Base-by-base conservation (phyloP, 2,113 vertebrate species). In the Sander vitreus region DNA sequence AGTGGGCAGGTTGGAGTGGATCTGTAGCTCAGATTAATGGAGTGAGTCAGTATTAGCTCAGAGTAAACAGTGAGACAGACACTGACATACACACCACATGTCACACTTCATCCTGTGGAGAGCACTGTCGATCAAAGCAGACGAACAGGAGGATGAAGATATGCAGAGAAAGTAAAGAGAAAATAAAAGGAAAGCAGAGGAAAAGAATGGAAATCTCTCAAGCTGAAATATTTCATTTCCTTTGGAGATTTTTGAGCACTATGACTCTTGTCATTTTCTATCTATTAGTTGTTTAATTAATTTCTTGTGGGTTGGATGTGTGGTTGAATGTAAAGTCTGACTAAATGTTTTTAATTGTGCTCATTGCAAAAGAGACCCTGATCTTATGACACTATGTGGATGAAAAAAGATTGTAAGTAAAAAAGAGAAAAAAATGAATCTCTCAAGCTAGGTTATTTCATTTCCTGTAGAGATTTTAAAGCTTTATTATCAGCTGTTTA, bases 21-120 rank as follows among this genome's bases (percentile, higher is more conserved):
- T 91, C 64, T 87, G 89, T 88, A 85, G 92, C 92, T 92, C 87
- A 92, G 92, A 93, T 93, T 92, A 94, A 93, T 91, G 82, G 88
- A 91, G 90, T 91, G 90, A 94, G 88, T 91, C 92, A 91, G 90
- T 92, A 92, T 94, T 93, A 91, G 89, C 91, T 93, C 90, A 89
- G 91, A 86, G 92, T 93, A 90, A 94, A 94, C 89, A 92, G 85
- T 85, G 85, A 92, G 86, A 92, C 90, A 93, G 90, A 90, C 91
- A 86, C 85, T 92, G 91, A 93, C 91, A 92, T 86, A 91, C 90
- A 91, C 93, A 91, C 89, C 92, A 88, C 91, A 93, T 92, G 92
- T 90, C 91, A 92, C 93, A 89, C 91, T 91, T 85, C 90, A 90
- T 93, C 90, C 93, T 86, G 90, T 76, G 87, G 90, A 85, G 89